Evolutionary conservation across 2,113 vertebrate genomes (phyloP).

Genomic region (Numenius arquata): DNA sequence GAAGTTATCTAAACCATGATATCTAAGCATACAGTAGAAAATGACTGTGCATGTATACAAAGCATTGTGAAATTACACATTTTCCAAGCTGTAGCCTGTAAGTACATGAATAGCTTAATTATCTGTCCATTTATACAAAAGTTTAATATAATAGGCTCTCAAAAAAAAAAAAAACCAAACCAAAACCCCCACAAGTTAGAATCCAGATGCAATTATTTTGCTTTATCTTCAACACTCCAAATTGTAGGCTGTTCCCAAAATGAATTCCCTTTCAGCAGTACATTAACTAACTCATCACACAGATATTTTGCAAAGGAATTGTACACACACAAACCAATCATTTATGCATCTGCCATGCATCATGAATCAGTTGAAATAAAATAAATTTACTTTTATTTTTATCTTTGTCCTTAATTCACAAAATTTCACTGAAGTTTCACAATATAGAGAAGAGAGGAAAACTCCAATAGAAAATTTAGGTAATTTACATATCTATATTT

Average conservation of each 20-base stretch:
- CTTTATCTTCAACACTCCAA: constrained; percentile 7
- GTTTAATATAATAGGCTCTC: not conserved
- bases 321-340: not conserved
- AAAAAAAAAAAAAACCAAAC: not conserved
- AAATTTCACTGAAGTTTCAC: not conserved
- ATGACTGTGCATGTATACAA: not conserved
- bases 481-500: constrained; percentile 47
- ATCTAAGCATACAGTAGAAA: not conserved
- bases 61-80: not conserved
- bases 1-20: not conserved
- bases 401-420: not conserved
- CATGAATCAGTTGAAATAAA: not conserved
- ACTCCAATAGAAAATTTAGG: not conserved
- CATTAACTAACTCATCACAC: not conserved
- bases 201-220: constrained; percentile 27
- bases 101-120: constrained; percentile 23
- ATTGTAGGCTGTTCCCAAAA: not conserved
- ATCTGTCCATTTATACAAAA: constrained; percentile 1
- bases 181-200: not conserved
- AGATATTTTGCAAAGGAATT: not conserved
- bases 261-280: not conserved
- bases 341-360: not conserved
- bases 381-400: not conserved
- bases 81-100: not conserved
- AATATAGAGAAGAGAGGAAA: not conserved